phyloP scores from a whole-genome alignment of 1,140 invertebrate species.

The Temnothorax longispinosus region DNA sequence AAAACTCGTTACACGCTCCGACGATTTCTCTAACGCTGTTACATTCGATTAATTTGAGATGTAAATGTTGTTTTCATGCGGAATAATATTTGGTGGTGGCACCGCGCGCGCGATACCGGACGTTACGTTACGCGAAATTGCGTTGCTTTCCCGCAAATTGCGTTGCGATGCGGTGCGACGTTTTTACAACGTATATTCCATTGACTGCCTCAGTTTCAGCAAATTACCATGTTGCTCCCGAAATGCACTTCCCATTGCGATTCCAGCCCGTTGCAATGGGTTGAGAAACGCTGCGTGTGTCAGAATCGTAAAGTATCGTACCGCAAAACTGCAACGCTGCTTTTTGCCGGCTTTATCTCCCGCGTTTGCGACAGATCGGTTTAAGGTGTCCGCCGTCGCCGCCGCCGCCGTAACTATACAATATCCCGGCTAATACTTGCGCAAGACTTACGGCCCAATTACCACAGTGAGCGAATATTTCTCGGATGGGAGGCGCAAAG shows the following conservation, averaged over 20 bases:
- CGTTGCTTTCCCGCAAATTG: background rate
- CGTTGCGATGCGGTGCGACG: background rate
- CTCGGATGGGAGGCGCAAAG: constrained; percentile 9
- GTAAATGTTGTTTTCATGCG: constrained; percentile 7
- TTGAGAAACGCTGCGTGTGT: constrained; percentile 41
- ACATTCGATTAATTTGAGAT: constrained; percentile 32
- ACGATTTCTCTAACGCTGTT: background rate
- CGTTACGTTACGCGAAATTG: background rate
- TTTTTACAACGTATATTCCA: constrained; percentile 7
- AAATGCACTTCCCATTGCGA: background rate
- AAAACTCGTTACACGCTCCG: constrained; percentile 11
- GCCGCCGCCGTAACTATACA: constrained; percentile 20
- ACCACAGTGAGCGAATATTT: constrained; percentile 15
- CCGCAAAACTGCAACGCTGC: constrained; percentile 42
- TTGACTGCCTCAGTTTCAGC: background rate
- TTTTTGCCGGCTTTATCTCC: constrained; percentile 49
- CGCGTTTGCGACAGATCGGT: constrained; percentile 54
- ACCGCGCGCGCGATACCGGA: background rate
- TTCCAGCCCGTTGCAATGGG: background rate
- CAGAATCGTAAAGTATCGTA: constrained; percentile 31
- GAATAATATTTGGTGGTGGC: background rate
- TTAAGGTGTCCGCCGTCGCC: constrained; percentile 23
- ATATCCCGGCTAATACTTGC: constrained; percentile 46
- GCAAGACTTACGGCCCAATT: constrained; percentile 49
- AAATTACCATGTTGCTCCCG: background rate